A percentile compares a stretch with the other conserved stretches of the same genome.
phyloP scores from a whole-genome alignment of 2,797 vertebrate species.

The Malacoctenus gilli region DNA sequence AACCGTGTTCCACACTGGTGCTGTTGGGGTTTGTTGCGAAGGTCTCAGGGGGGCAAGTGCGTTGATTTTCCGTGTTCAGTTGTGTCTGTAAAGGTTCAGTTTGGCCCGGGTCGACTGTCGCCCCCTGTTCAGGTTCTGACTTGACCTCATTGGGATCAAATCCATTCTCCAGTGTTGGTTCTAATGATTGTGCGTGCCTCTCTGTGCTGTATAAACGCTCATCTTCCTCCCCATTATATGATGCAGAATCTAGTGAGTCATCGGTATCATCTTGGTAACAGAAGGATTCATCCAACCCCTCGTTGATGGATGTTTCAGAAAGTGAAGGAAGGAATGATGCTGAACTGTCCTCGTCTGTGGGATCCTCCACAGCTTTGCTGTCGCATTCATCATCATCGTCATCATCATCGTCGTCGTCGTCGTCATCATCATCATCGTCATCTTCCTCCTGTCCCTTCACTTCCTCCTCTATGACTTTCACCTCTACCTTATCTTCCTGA shows the following conservation, averaged over 20 bases:
- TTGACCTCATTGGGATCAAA: conserved; percentile 36
- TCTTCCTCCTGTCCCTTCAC: conserved; percentile 39
- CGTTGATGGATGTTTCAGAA: conserved; percentile 93
- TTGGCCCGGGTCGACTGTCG: conserved; percentile 69
- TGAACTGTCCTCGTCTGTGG: conserved; percentile 87
- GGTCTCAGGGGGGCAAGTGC: conserved; percentile 52
- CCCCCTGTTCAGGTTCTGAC: conserved; percentile 32
- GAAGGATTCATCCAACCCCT: conserved; percentile 92
- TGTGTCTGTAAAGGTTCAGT: conserved; percentile 64
- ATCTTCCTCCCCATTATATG: conserved; percentile 90
- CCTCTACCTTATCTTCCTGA: conserved; percentile 72
- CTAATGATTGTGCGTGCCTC: conserved; percentile 82
- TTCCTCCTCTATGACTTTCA: conserved; percentile 69
- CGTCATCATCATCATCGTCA: conserved; percentile 46
- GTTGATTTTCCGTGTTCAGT: conserved; percentile 38
- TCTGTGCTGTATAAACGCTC: conserved; percentile 89
- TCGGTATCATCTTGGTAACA: conserved; percentile 94
- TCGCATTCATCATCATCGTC: conserved; percentile 63
- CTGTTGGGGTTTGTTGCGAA: conserved; percentile 18
- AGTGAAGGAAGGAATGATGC: conserved; percentile 93
- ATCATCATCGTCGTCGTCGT: conserved; percentile 54
- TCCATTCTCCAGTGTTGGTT: conserved; percentile 55
- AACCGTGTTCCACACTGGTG: conserved; percentile 13
- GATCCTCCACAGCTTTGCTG: conserved; percentile 70
- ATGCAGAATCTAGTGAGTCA: conserved; percentile 89